Conservation (phyloP, 2,113 vertebrate genomes). For the Promerops cafer region DNA sequence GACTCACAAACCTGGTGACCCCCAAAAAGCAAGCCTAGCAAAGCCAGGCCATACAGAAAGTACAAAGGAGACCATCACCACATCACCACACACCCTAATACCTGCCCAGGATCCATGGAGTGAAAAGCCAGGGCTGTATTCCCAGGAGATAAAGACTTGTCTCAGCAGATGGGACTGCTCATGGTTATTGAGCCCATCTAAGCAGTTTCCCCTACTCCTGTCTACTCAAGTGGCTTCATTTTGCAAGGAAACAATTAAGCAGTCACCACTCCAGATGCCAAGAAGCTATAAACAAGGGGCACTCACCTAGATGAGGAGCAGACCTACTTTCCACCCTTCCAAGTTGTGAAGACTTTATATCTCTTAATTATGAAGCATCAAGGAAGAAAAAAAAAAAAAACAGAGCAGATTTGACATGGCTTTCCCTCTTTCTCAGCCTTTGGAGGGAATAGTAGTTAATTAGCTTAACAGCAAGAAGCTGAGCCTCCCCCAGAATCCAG, state of each 20-base stretch:
- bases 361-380: not conserved
- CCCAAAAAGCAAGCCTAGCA: not conserved
- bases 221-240: not conserved
- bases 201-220: not conserved
- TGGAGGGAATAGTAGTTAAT: not conserved
- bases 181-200: not conserved
- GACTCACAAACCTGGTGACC: not conserved
- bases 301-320: not conserved
- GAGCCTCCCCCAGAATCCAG: not conserved
- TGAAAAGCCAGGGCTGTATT: not conserved
- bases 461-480: not conserved
- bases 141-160: not conserved
- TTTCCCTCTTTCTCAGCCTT: not conserved
- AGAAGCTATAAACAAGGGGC: not conserved
- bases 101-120: not conserved
- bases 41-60: not conserved
- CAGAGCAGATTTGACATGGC: accelerated
- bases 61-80: not conserved
- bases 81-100: accelerated
- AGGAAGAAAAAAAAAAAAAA: too few relatives aligned
- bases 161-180: not conserved
- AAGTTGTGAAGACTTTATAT: not conserved
- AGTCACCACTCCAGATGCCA: not conserved
- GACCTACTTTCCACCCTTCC: not conserved
- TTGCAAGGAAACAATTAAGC: not conserved